These are phyloP conservation scores for Andrena dorsata DNA, from an alignment of 2,888 invertebrate genomes.

Conservation along the genomic window DNA sequence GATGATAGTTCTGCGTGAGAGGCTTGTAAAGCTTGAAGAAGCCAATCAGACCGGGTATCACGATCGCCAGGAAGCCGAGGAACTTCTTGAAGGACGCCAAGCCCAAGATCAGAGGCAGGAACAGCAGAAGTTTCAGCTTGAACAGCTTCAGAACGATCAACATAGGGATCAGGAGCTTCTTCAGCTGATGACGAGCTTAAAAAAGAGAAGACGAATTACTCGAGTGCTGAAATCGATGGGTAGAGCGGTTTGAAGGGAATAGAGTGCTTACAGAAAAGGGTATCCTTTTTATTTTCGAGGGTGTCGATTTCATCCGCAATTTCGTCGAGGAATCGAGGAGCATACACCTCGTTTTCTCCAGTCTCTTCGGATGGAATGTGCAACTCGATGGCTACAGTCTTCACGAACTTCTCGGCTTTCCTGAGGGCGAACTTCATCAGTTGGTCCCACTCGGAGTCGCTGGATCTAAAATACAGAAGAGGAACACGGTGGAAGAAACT, in stretches of 20 bases:
- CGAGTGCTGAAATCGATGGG: background rate
- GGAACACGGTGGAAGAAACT: background rate
- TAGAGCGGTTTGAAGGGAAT: background rate
- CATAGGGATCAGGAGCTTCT: constrained; percentile 93
- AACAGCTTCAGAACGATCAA: constrained; percentile 93
- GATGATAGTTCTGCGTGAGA: constrained; percentile 85
- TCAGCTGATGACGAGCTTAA: constrained; percentile 92
- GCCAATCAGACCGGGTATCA: constrained; percentile 93
- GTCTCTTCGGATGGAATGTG: constrained; percentile 86
- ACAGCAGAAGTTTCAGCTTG: constrained; percentile 92
- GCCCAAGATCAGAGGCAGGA: constrained; percentile 93
- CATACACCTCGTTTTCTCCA: constrained; percentile 89
- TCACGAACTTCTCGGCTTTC: constrained; percentile 91
- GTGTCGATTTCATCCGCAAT: constrained; percentile 93
- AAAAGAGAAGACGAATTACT: constrained; percentile 10
- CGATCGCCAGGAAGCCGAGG: constrained; percentile 92
- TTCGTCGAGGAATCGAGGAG: constrained; percentile 93
- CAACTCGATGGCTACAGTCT: constrained; percentile 92
- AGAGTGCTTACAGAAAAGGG: constrained; percentile 90
- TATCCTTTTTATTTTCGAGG: constrained; percentile 93
- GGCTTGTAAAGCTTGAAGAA: constrained; percentile 95
- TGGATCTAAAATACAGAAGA: constrained; percentile 84
- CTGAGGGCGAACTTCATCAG: constrained; percentile 91
- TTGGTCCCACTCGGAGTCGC: constrained; percentile 93
- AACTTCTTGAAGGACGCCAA: constrained; percentile 94